Evolutionary conservation across 2,797 vertebrate genomes (phyloP), one percentile per base, ranked within the genome.

Genomic region (Clarias laeviceps): DNA sequence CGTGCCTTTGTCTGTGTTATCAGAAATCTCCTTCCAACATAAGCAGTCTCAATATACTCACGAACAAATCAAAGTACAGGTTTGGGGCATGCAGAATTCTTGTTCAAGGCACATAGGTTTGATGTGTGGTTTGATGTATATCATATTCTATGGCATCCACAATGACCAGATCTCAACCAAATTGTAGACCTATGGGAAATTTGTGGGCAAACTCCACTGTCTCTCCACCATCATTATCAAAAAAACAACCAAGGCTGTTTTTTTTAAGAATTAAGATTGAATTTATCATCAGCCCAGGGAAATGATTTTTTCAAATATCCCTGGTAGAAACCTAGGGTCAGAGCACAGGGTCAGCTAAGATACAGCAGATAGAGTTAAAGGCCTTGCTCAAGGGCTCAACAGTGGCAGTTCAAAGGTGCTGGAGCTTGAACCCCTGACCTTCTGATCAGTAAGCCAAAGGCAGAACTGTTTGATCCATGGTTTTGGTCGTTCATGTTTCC

Each of bases 1-100:
- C 77, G 29, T 73, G 76, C 65, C 72, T 82, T 87, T 86, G 37
- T 72, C 61, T 66, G 18, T 64, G 68, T 81, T 86, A 89, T 83
- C 57, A 82, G 83, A 87, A 40, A 85, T 80, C 62, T 66, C 61
- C 45, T 86, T 81, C 27, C 72, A 86, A 68, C 62, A 76, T 64
- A 73, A 24, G 14, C 54, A 65, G 84, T 24, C 27, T 80, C 37
- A 62, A n/a, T 15, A 72, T 61, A 87, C 29, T 79, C 6, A 54
- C 78, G 32, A 88, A 74, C 69, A 81, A 88, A 85, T 83, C 61
- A 32, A 82, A 69, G 61, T 61, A 57, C 15, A 66, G 45, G 62
- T 61, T 24, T 40, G 32, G n/a, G 12, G 27, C 69, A 57, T 40
- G 20, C 32, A 80, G 29, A 65, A 61, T 73, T 64, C 37, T 15